phyloP scores from a whole-genome alignment of 2,797 vertebrate species.

The Delichon dasypus region DNA sequence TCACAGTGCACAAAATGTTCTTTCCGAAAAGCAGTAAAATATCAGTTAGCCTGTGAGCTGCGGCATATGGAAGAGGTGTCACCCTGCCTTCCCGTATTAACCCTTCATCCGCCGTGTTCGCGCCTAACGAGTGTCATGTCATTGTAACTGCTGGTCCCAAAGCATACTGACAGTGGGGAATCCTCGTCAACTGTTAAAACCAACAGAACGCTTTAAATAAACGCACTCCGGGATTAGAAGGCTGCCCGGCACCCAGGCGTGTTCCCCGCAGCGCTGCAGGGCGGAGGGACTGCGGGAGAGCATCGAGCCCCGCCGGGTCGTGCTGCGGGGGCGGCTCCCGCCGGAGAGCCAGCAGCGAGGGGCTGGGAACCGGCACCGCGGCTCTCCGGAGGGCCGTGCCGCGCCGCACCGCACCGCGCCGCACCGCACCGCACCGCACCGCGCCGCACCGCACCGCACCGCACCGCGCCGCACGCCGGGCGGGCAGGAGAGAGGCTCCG shows the following conservation, averaged over 20 bases:
- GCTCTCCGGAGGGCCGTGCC: too few species aligned
- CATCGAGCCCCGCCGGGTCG: neutral
- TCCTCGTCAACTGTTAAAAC: neutral
- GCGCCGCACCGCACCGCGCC: neutral
- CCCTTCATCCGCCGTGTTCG: neutral
- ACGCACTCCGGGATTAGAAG: accelerated
- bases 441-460: neutral
- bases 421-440: neutral
- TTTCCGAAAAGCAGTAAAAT: neutral
- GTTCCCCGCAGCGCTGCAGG: neutral
- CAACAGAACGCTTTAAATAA: accelerated
- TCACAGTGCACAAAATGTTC: neutral
- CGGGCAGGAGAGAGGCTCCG: neutral
- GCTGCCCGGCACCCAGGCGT: neutral
- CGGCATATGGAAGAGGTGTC: neutral
- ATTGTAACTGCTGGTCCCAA: neutral
- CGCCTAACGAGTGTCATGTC: accelerated
- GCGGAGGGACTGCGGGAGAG: neutral
- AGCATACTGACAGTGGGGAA: accelerated
- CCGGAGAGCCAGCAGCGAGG: neutral
- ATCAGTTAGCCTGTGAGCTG: neutral
- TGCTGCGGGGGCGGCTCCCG: neutral
- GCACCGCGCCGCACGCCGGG: neutral
- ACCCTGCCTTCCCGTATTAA: neutral
- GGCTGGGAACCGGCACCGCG: neutral